These are phyloP conservation scores for Leucosticte australis DNA, from an alignment of 2,113 vertebrate genomes.

Conservation along the genomic window DNA sequence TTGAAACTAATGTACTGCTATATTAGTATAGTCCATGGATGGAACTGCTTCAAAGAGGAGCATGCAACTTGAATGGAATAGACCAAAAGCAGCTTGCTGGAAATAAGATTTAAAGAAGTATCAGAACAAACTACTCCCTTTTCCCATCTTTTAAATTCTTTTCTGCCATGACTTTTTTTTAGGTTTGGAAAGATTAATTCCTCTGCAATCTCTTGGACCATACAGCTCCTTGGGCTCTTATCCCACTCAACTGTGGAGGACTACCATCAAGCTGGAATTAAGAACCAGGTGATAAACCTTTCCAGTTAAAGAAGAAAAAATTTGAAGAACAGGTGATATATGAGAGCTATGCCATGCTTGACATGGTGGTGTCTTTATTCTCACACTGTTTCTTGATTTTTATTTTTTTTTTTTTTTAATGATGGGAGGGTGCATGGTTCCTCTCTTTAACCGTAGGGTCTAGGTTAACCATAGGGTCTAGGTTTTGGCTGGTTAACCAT, in stretches of 20 bases:
- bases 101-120: background rate
- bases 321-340: background rate
- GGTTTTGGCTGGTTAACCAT: background rate
- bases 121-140: background rate
- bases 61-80: background rate
- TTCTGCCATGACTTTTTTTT: background rate
- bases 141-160: background rate
- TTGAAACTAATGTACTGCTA: background rate
- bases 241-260: background rate
- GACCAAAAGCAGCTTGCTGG: background rate
- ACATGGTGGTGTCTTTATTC: background rate
- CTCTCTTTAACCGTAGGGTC: background rate
- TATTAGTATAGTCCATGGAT: background rate
- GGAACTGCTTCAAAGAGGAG: background rate
- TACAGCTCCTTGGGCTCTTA: background rate
- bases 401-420: background rate
- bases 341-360: background rate
- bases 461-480: background rate
- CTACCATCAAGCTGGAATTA: background rate
- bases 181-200: background rate
- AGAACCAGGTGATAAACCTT: background rate
- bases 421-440: background rate
- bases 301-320: background rate
- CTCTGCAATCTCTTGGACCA: background rate
- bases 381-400: background rate